A percentile compares a stretch with the other conserved stretches of the same genome.
phyloP scores from a whole-genome alignment of 2,797 vertebrate species.

The Coregonus sp. region DNA sequence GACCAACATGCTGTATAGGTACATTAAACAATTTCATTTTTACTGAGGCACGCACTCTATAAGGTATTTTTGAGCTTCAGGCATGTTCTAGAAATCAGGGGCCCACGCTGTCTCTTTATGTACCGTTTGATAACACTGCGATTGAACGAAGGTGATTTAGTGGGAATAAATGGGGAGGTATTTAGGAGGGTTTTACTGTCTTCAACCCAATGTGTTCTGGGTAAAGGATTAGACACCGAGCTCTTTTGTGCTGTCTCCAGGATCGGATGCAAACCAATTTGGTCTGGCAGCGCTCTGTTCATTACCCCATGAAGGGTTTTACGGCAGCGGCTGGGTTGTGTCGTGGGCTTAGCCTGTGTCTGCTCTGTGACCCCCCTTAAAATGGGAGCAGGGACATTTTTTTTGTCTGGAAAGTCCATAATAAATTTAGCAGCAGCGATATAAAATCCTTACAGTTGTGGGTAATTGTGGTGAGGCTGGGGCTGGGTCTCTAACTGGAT shows the following conservation, averaged over 20 bases:
- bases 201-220: constrained; percentile 20
- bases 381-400: neutral
- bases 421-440: constrained; percentile 24
- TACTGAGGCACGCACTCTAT: neutral
- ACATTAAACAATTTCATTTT: neutral
- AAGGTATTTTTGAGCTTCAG: neutral
- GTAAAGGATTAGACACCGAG: constrained; percentile 33
- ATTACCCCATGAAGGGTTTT: constrained; percentile 23
- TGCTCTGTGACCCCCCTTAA: neutral
- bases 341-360: neutral
- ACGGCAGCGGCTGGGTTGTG: constrained; percentile 6
- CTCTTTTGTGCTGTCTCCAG: constrained; percentile 20
- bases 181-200: constrained; percentile 26
- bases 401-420: neutral
- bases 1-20: constrained; percentile 1
- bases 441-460: neutral
- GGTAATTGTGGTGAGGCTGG: neutral
- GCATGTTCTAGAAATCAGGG: neutral
- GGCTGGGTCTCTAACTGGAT: neutral
- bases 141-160: constrained; percentile 29
- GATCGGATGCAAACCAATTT: constrained; percentile 30
- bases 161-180: constrained; percentile 27
- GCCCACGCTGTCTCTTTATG: neutral
- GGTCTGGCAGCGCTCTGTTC: constrained; percentile 18
- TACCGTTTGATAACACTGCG: neutral